Evolutionary conservation across 2,888 invertebrate species (phyloP).

Genomic region (Phaedon cochleariae): DNA sequence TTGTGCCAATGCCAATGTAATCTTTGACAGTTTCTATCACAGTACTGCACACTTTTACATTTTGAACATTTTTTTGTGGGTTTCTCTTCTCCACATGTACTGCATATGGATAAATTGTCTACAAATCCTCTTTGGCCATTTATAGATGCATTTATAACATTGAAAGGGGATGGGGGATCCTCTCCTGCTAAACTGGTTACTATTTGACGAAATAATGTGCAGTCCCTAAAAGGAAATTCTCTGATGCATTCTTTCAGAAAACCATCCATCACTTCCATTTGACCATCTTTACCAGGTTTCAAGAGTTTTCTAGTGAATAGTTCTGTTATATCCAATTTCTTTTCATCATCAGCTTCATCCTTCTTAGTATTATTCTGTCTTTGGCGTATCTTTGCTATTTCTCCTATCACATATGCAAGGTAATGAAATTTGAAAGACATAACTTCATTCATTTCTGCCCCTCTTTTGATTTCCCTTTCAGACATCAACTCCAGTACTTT

Average conservation of each 20-base stretch:
- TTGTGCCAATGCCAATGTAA: slow-evolving; percentile 93
- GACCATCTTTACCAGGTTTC: slow-evolving; percentile 77
- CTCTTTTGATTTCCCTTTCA: slow-evolving; percentile 86
- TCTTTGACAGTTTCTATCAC: slow-evolving; percentile 93
- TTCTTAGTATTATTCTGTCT: slow-evolving; percentile 65
- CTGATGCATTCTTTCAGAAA: slow-evolving; percentile 87
- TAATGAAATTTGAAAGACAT: slow-evolving; percentile 92
- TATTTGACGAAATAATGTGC: slow-evolving; percentile 88
- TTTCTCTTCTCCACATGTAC: slow-evolving; percentile 87
- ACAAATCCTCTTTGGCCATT: slow-evolving; percentile 89
- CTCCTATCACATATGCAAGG: slow-evolving; percentile 76
- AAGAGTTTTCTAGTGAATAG: slow-evolving; percentile 78
- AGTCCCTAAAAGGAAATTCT: slow-evolving; percentile 91
- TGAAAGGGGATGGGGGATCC: slow-evolving; percentile 75
- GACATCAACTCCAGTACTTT: slow-evolving; percentile 85
- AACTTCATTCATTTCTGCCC: slow-evolving; percentile 86
- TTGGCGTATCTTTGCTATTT: slow-evolving; percentile 75
- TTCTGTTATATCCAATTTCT: slow-evolving; percentile 76
- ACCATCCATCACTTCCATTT: slow-evolving; percentile 70
- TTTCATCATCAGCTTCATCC: slow-evolving; percentile 62
- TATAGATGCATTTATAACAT: slow-evolving; percentile 80
- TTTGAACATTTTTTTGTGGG: slow-evolving; percentile 94
- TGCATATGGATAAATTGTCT: slow-evolving; percentile 74
- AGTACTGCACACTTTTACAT: slow-evolving; percentile 93
- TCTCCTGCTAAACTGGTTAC: slow-evolving; percentile 78